phyloP scores from a whole-genome alignment of 1,140 invertebrate species.

The Choristoneura fumiferana region DNA sequence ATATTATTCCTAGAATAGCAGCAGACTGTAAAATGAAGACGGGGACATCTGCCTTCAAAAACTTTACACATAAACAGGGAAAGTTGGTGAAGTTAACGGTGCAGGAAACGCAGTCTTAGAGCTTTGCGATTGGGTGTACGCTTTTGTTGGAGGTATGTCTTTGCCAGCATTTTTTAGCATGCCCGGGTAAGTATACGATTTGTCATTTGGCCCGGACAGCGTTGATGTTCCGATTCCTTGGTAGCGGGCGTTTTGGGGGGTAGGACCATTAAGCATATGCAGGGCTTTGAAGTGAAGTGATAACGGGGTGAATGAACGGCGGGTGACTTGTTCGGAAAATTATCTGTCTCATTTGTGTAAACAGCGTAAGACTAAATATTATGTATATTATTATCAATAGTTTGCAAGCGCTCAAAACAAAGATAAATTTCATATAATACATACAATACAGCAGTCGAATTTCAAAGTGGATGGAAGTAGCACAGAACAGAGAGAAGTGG shows the following conservation, averaged over 20 bases:
- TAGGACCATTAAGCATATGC: constrained; percentile 32
- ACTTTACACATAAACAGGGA: constrained; percentile 33
- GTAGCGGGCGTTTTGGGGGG: constrained; percentile 52
- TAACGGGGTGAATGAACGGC: too few species aligned
- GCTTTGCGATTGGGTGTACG: constrained; percentile 9
- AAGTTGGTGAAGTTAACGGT: not conserved
- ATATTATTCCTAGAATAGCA: constrained; percentile 76
- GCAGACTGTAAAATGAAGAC: constrained; percentile 75
- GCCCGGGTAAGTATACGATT: constrained; percentile 60
- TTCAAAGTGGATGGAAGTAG: too few species aligned
- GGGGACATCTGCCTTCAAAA: constrained; percentile 69
- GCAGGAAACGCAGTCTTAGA: constrained; percentile 6
- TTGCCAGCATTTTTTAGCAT: constrained; percentile 24
- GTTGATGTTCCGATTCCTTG: constrained; percentile 63
- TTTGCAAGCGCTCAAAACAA: too few species aligned
- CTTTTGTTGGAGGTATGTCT: constrained; percentile 29
- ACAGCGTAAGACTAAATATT: too few species aligned
- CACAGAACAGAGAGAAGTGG: too few species aligned
- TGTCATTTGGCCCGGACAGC: constrained; percentile 59
- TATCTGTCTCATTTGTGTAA: too few species aligned
- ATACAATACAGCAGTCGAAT: too few species aligned
- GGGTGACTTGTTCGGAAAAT: too few species aligned
- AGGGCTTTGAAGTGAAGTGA: constrained; percentile 13
- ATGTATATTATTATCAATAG: too few species aligned
- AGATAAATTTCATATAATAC: too few species aligned